Evolutionary conservation across 2,888 invertebrate genomes (phyloP), one percentile per base, ranked within the genome.

Genomic region (Xanthostigma xanthostigma): DNA sequence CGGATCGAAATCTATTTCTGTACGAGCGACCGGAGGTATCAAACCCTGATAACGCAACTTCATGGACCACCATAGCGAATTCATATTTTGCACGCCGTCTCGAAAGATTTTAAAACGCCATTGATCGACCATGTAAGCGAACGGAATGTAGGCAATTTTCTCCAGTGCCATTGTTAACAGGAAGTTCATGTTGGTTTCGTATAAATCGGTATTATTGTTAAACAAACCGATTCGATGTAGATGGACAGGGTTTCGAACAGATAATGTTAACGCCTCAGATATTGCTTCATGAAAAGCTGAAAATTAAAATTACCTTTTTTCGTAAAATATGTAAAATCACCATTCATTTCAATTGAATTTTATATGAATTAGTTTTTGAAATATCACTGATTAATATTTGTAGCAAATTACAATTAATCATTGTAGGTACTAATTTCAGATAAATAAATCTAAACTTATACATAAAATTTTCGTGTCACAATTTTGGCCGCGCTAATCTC

Each of bases 231-330:
- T 75, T 58, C 81, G 69, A 49, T 81, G 77, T 12, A 90, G 69
- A 64, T 91, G 89, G 12, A 75, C 75, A 0, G 88, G 76, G 39
- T 87, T 89, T 58, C 79, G 77, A 0, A 87, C 81, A 0, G 87
- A 88, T 10, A 91, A 67, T 0, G 79, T 75, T 34, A 90, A 76
- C 0, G 86, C 81, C 59, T 89, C 89, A 1, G 90, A 84, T 0
- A 90, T 74, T 0, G 87, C 90, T 64, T 90, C 90, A 59, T 90
- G 88, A 61, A 90, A 90, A 8, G 87, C 88, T 85, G 61, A 34
- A 64, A 65, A 53, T 34, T 41, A 50, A 5, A 51, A 36, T 14
- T 14, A 41, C 5, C 10, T 33, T 17, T 36, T 42, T 50, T 44
- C 10, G 6, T 42, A 36, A 45, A 45, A 2, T 44, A 14, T 49